Evolutionary conservation across 2,888 invertebrate species (phyloP).

Genomic region (Amphipoea lucens): DNA sequence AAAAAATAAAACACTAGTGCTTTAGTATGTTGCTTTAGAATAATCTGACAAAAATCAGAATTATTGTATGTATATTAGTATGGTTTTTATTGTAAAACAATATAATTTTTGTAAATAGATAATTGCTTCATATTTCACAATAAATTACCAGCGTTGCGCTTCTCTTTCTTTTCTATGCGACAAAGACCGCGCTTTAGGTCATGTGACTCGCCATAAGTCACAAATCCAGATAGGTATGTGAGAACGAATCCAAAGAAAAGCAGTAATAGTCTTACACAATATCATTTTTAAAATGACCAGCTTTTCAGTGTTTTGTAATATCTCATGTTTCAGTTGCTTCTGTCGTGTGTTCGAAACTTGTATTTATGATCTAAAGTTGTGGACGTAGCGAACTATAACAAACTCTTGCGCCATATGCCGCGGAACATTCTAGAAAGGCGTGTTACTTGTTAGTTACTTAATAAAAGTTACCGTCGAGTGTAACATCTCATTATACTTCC

Average conservation of each 20-base stretch:
- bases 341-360: slow-evolving; percentile 64
- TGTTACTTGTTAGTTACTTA: slow-evolving; percentile 71
- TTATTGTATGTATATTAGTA: no score
- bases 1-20: no score
- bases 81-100: no score
- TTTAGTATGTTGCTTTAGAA: no score
- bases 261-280: neutral
- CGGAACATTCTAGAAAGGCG: slow-evolving; percentile 62
- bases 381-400: slow-evolving; percentile 61
- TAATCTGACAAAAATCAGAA: no score
- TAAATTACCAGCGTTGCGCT: no score
- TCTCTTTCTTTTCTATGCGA: no score
- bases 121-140: no score
- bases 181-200: no score
- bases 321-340: slow-evolving; percentile 46
- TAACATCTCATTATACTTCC: slow-evolving; percentile 77
- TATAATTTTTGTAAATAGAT: no score
- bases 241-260: neutral
- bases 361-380: slow-evolving; percentile 74
- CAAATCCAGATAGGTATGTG: neutral
- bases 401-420: slow-evolving; percentile 67
- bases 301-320: slow-evolving; percentile 32
- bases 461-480: slow-evolving; percentile 70
- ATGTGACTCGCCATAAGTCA: no score
- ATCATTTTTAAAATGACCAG: slow-evolving; percentile 14